Percentiles rank a stretch among this genome's conserved stretches.
Evolutionary conservation across 2,113 vertebrate species (phyloP).

Genomic region (Limnothrissa miodon): DNA sequence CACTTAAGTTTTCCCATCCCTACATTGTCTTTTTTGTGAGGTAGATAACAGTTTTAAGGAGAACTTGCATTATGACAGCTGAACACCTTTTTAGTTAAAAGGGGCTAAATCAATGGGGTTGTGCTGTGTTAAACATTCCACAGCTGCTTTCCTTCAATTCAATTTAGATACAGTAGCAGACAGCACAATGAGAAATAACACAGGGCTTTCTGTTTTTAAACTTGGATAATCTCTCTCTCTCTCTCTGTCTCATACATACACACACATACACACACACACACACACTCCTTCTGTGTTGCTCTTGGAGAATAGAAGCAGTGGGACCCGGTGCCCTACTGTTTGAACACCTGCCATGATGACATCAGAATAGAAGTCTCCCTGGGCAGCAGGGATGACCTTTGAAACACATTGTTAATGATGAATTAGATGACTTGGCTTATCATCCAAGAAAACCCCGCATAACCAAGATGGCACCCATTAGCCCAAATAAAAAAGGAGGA

Average conservation of each 20-base stretch:
- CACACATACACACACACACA: constrained; percentile 12
- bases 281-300: not conserved
- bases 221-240: constrained; percentile 2
- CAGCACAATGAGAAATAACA: not conserved
- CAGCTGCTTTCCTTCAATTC: not conserved
- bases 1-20: not conserved
- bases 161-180: not conserved
- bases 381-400: constrained; percentile 70
- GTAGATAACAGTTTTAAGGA: not conserved
- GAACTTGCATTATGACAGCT: not conserved
- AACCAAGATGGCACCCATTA: not conserved
- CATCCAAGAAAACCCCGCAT: not conserved
- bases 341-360: constrained; percentile 62
- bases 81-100: not conserved
- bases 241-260: constrained; percentile 6
- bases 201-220: constrained; percentile 1
- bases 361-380: constrained; percentile 57
- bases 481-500: not conserved
- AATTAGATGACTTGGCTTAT: constrained; percentile 44
- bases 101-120: not conserved
- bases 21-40: not conserved
- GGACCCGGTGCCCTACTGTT: constrained; percentile 47
- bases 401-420: constrained; percentile 63
- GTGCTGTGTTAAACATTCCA: not conserved
- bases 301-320: constrained; percentile 45